phyloP scores from a whole-genome alignment of 1,140 invertebrate genomes.

The Cherax destructor region DNA sequence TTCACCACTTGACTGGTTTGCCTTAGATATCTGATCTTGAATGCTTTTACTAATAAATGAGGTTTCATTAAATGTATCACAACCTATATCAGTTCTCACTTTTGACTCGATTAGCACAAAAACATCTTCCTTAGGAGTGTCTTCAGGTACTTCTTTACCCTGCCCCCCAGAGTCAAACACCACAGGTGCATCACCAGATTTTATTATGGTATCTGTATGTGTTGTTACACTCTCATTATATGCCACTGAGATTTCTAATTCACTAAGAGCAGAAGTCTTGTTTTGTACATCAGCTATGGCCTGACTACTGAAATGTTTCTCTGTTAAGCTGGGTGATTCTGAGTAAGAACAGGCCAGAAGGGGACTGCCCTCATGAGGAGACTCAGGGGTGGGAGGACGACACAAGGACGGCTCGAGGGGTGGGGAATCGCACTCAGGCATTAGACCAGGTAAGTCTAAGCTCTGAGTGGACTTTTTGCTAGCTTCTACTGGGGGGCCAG shows the following conservation, averaged over 20 bases:
- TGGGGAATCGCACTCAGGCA: conserved; percentile 49
- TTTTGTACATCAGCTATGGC: conserved; percentile 39
- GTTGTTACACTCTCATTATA: conserved; percentile 35
- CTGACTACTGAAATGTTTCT: conserved; percentile 6
- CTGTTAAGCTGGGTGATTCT: conserved; percentile 4
- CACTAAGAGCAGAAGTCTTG: not conserved
- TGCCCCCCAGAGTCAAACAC: conserved; percentile 12
- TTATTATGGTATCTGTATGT: not conserved
- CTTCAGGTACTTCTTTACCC: not conserved
- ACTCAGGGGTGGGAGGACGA: conserved; percentile 43
- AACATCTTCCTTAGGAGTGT: conserved; percentile 11
- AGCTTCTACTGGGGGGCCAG: conserved; percentile 36
- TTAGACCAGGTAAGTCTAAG: conserved; percentile 45
- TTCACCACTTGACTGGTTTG: conserved; percentile 16
- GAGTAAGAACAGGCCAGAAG: conserved; percentile 35
- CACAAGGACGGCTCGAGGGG: conserved; percentile 40
- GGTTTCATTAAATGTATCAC: conserved; percentile 33
- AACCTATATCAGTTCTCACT: conserved; percentile 24
- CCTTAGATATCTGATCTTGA: conserved; percentile 52
- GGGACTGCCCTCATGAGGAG: conserved; percentile 44
- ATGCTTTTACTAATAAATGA: conserved; percentile 58
- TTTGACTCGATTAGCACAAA: conserved; percentile 39
- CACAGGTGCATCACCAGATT: conserved; percentile 3
- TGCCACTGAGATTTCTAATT: conserved; percentile 21
- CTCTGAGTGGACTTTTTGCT: conserved; percentile 46